These are phyloP conservation scores for Chiloscyllium punctatum DNA, from an alignment of 2,797 vertebrate genomes.

Conservation along the genomic window DNA sequence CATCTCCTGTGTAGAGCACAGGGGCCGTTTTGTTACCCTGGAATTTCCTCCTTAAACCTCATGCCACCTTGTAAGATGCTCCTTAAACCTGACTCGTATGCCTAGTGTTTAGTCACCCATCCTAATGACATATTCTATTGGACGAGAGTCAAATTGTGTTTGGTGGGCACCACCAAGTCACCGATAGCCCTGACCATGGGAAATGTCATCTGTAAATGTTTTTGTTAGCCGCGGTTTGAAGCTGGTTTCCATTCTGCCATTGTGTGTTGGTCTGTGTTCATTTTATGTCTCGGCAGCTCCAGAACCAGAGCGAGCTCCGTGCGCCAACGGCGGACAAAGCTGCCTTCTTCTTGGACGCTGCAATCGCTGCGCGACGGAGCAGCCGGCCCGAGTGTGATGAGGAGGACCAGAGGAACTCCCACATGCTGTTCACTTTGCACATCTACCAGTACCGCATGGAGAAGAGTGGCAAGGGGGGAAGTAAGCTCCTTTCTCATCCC, in stretches of 20 bases:
- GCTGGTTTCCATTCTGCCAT: neutral
- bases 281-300: slow-evolving; percentile 61
- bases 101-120: neutral
- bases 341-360: slow-evolving; percentile 84
- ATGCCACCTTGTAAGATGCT: neutral
- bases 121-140: neutral
- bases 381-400: slow-evolving; percentile 70
- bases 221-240: neutral
- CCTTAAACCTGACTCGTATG: neutral
- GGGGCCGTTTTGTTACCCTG: neutral
- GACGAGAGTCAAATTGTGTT: neutral
- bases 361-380: slow-evolving; percentile 76
- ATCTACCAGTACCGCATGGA: slow-evolving; percentile 90
- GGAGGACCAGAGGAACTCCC: slow-evolving; percentile 77
- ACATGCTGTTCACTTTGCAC: slow-evolving; percentile 96
- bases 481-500: slow-evolving; percentile 53
- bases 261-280: neutral
- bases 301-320: slow-evolving; percentile 85
- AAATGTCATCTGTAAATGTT: neutral
- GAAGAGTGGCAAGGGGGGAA: slow-evolving; percentile 80
- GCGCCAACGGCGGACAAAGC: slow-evolving; percentile 87
- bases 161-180: no score
- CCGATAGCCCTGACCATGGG: no score
- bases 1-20: neutral
- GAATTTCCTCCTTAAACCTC: neutral